phyloP scores from a whole-genome alignment of 2,797 vertebrate genomes.

The Streptopelia turtur region DNA sequence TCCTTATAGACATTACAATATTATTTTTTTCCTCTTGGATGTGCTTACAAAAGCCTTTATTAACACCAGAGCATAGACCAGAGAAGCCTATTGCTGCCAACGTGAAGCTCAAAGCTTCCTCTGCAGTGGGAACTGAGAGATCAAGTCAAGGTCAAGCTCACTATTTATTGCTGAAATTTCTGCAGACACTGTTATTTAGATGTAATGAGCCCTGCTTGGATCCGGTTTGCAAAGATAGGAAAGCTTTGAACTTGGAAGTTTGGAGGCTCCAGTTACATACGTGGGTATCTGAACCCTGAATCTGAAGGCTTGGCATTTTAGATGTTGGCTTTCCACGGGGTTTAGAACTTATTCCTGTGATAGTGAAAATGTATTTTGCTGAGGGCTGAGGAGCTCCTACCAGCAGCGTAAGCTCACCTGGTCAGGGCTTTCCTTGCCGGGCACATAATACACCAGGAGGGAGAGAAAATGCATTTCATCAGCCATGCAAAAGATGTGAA shows the following conservation, averaged over 20 bases:
- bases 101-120: conserved; percentile 50
- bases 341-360: conserved; percentile 1
- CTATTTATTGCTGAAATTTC: conserved; percentile 68
- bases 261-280: conserved; percentile 28
- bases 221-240: conserved; percentile 35
- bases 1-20: not conserved
- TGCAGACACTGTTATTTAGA: conserved; percentile 64
- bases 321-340: conserved; percentile 31
- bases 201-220: conserved; percentile 63
- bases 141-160: conserved; percentile 59
- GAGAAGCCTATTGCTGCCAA: conserved; percentile 1
- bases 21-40: not conserved
- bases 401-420: not conserved
- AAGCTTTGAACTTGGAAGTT: conserved; percentile 52
- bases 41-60: not conserved
- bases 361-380: conserved; percentile 22
- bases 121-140: conserved; percentile 53
- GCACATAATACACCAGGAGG: not conserved
- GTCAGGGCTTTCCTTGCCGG: rapidly evolving
- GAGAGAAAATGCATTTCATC: not conserved
- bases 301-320: conserved; percentile 51
- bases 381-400: not conserved
- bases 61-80: conserved; percentile 1
- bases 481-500: not conserved
- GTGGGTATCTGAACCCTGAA: conserved; percentile 41